Base-by-base conservation (phyloP, 2,888 invertebrate species). In the Criorhina ranunculi region DNA sequence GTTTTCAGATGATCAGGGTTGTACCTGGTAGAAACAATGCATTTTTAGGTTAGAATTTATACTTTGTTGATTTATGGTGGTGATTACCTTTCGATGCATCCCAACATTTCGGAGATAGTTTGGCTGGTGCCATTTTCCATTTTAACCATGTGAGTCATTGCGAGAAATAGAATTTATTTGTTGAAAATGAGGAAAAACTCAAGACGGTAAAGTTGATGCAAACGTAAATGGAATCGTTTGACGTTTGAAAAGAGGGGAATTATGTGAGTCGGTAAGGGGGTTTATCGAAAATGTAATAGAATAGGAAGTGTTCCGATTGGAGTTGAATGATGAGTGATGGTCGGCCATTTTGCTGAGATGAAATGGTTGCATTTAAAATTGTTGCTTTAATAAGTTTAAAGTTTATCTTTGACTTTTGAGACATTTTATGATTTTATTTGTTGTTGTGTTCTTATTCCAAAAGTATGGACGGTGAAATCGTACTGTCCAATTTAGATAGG, bases 1-100 rank as follows among this genome's bases (percentile, higher is more conserved):
- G 96, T 96, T 87, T 95, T 94, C 51, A 99, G 93, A 92, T 99
- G 98, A 82, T 98, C 98, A 17, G 99, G 99, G 92, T 99, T 99
- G 92, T 99, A 99, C 89, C 99, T 98, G 90, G 57, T 93, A 91
- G 81, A 24, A 51, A 35, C 15, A 86, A 44, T 37, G 40, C 29
- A 49, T 29, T 59, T 76, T 15, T 49, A 86, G 60, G 60, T 87
- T 87, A 75, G 72, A 86, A 88, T 87, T 87, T 81, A 62, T 62
- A 83, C 80, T 76, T 79, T 53, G 3, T 69, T 46, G 42, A 76
- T 8, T 53, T 69, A 60, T 12, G 2, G 7, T 6, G 0, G 2
- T 15, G 44, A 73, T 90, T 93, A 97, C 98, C 98, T 95, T 93
- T 98, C 98, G 88, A 98, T 98, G 89, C 97, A 98, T 92, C 96